phyloP scores from a whole-genome alignment of 1,140 invertebrate species.

The Diorhabda elongata region DNA sequence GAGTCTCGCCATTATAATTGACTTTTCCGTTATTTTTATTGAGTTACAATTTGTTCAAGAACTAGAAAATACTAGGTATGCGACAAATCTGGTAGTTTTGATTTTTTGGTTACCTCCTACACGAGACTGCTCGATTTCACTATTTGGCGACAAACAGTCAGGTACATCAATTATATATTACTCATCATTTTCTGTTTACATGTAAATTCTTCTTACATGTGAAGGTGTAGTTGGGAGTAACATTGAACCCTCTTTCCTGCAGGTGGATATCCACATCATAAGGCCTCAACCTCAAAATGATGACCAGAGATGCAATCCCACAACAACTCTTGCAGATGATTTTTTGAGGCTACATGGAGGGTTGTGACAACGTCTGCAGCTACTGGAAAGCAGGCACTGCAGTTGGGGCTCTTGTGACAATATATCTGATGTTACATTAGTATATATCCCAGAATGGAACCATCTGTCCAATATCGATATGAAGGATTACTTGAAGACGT shows the following conservation, averaged over 20 bases:
- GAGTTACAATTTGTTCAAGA: too few relatives aligned
- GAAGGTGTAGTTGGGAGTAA: not conserved
- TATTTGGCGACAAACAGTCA: too few relatives aligned
- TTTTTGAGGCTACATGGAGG: slow-evolving; percentile 2
- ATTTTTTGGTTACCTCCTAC: too few relatives aligned
- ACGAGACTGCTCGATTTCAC: too few relatives aligned
- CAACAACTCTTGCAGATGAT: not conserved
- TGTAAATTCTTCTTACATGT: slow-evolving; percentile 6
- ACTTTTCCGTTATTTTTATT: too few relatives aligned
- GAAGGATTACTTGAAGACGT: not conserved
- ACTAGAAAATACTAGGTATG: too few relatives aligned
- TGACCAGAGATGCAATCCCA: not conserved
- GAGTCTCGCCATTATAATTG: too few relatives aligned
- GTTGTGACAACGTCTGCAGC: slow-evolving; percentile 11
- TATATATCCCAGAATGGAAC: not conserved
- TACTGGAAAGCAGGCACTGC: not conserved
- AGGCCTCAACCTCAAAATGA: slow-evolving; percentile 11
- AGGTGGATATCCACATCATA: slow-evolving; percentile 9
- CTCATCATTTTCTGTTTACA: slow-evolving; percentile 2
- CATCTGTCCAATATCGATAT: not conserved
- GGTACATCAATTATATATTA: too few relatives aligned
- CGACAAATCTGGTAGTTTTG: too few relatives aligned
- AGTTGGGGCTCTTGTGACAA: not conserved
- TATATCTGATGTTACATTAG: not conserved
- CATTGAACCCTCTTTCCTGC: not conserved